A percentile compares a stretch with the other conserved stretches of the same genome.
Evolutionary conservation across 2,888 invertebrate genomes (phyloP).

Genomic region (Resseliella maxima): DNA sequence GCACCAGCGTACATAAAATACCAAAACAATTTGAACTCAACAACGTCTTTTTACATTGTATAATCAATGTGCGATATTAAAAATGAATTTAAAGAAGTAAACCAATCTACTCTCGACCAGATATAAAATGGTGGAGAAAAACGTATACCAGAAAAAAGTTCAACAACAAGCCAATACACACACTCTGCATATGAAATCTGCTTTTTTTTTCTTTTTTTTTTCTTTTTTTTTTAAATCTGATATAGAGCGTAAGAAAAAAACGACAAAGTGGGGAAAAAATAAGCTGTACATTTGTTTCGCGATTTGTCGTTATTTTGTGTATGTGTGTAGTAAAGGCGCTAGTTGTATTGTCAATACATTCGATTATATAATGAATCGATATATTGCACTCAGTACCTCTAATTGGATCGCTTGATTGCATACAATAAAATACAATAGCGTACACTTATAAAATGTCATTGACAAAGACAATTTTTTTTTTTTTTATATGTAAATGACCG

Average conservation of each 20-base stretch:
- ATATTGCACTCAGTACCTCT: neutral
- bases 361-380: constrained; percentile 9
- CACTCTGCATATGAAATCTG: neutral
- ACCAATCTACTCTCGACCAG: neutral
- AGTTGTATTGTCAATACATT: neutral
- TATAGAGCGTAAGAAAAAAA: neutral
- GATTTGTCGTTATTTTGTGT: neutral
- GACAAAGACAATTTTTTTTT: constrained; percentile 36
- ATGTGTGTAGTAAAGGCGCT: neutral
- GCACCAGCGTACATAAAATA: neutral
- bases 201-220: no score
- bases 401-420: constrained; percentile 32
- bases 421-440: neutral
- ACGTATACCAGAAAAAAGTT: neutral
- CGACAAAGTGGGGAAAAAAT: neutral
- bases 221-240: neutral
- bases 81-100: constrained; percentile 16
- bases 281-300: neutral
- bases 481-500: neutral
- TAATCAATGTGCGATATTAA: constrained; percentile 39
- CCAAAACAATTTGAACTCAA: no score
- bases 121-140: neutral
- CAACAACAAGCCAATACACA: neutral
- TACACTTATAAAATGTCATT: constrained; percentile 1
- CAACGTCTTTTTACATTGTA: neutral